Percentiles rank a stretch among this genome's conserved stretches.
Conservation (phyloP, 2,113 vertebrate species). For the Catharus bicknelli region DNA sequence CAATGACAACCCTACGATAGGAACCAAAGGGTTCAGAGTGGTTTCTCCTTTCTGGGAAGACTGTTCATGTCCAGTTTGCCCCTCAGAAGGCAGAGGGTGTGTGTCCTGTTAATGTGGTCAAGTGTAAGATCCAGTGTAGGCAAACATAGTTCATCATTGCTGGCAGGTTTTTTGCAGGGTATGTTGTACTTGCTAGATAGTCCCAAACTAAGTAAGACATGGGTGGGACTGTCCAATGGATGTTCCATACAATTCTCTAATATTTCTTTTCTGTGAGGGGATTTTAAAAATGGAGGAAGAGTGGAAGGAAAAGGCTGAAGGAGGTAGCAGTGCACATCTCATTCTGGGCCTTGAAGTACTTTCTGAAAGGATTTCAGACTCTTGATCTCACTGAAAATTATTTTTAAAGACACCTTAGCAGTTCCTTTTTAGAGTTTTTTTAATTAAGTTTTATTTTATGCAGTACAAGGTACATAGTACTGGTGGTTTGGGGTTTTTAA, state of each 20-base stretch:
- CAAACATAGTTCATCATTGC: neutral
- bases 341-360: neutral
- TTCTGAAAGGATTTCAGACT: neutral
- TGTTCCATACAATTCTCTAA: neutral
- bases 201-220: neutral
- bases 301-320: neutral
- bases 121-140: neutral
- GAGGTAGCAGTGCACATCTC: neutral
- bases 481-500: neutral
- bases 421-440: neutral
- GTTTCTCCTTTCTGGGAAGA: neutral
- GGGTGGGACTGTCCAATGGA: neutral
- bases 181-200: neutral
- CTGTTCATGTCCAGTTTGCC: neutral
- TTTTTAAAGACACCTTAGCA: neutral
- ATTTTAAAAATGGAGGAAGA: neutral
- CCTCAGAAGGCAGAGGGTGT: neutral
- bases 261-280: neutral
- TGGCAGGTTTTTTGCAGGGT: neutral
- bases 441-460: neutral
- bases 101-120: neutral
- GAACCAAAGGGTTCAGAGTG: neutral
- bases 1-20: accelerated
- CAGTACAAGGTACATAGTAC: neutral
- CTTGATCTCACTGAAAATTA: neutral